Conservation (phyloP, 2,797 vertebrate genomes). For the Allobates femoralis region DNA sequence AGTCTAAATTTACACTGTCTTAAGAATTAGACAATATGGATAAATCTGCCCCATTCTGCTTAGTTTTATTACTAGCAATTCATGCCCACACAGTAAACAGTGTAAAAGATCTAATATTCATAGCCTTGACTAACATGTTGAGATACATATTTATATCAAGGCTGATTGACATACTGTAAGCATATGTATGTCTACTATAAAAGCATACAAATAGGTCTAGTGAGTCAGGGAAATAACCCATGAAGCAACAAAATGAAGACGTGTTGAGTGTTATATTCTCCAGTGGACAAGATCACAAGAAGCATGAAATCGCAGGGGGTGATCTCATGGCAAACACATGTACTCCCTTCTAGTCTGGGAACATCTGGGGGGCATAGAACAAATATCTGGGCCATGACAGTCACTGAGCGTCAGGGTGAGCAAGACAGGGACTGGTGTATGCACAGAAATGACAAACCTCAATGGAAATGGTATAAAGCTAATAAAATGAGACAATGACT, state of each 20-base stretch:
- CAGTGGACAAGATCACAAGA: constrained; percentile 4
- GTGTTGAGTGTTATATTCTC: neutral
- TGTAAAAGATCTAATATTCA: neutral
- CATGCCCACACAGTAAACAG: neutral
- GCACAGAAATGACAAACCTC: neutral
- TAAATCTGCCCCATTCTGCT: no score
- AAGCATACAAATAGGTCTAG: neutral
- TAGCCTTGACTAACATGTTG: neutral
- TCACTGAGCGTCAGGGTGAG: neutral
- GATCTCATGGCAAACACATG: constrained; percentile 33
- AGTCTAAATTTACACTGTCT: no score
- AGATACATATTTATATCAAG: neutral
- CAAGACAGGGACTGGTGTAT: neutral
- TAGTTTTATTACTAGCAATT: neutral
- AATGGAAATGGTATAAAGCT: constrained; percentile 2
- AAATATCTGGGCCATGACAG: constrained; percentile 9
- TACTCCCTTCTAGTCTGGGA: neutral
- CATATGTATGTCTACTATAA: neutral
- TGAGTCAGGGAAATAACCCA: neutral
- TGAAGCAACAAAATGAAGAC: neutral
- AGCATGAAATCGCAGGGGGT: constrained; percentile 13
- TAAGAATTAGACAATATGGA: no score
- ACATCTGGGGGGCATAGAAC: constrained; percentile 8
- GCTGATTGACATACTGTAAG: neutral
- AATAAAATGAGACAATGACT: neutral